A percentile compares a stretch with the other conserved stretches of the same genome.
phyloP scores from a whole-genome alignment of 2,888 invertebrate genomes.

The Chloromyia formosa region DNA sequence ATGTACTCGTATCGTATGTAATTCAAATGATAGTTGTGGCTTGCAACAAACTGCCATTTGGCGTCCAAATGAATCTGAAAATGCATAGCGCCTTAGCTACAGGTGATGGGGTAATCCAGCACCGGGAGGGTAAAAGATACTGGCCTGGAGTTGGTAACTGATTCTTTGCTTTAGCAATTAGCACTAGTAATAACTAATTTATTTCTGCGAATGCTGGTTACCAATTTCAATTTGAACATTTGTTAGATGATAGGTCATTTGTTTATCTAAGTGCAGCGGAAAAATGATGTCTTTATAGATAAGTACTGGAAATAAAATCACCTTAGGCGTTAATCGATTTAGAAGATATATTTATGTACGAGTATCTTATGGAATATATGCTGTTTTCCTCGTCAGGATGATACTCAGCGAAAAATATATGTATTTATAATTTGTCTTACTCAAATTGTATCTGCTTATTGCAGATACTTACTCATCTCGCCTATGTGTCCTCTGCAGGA shows the following conservation, averaged over 20 bases:
- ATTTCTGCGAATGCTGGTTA: slow-evolving; percentile 17
- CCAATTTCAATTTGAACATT: slow-evolving; percentile 22
- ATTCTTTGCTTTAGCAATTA: slow-evolving; percentile 36
- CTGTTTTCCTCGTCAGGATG: too few species aligned
- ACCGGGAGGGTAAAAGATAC: not conserved
- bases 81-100: slow-evolving; percentile 23
- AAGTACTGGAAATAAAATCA: too few species aligned
- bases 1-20: not conserved
- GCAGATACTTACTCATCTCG: too few species aligned
- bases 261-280: not conserved
- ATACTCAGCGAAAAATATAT: too few species aligned
- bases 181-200: slow-evolving; percentile 36
- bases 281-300: too few species aligned
- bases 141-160: slow-evolving; percentile 15
- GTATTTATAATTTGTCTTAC: too few species aligned
- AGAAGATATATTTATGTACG: too few species aligned
- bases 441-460: too few species aligned
- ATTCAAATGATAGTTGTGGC: not conserved
- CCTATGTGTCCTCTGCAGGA: too few species aligned
- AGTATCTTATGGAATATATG: too few species aligned
- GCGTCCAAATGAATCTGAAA: slow-evolving; percentile 16
- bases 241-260: slow-evolving; percentile 26
- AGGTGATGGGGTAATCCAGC: not conserved
- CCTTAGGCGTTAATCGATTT: too few species aligned
- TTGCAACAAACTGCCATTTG: slow-evolving; percentile 33